phyloP scores from a whole-genome alignment of 64 coral and sea anemone genomes.

The Hydrozoanthus tunicans region DNA sequence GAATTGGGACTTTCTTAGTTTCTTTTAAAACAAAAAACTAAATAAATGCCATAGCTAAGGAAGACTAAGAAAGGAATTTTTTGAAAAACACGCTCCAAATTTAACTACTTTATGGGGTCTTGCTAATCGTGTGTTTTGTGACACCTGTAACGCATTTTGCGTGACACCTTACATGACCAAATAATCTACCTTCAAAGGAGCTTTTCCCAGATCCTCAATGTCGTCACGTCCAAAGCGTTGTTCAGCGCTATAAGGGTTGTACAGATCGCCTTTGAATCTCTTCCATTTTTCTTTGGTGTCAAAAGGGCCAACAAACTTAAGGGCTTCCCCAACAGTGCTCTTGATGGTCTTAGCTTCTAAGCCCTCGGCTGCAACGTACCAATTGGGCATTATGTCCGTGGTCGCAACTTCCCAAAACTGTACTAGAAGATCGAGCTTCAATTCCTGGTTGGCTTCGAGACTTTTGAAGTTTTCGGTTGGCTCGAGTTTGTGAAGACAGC shows the following conservation, averaged over 20 bases:
- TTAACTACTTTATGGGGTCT: background rate
- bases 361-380: conserved; percentile 73
- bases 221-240: conserved; percentile 63
- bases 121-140: background rate
- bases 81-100: too few species aligned
- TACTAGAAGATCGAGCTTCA: conserved; percentile 57
- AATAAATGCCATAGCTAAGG: too few species aligned
- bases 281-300: conserved; percentile 76
- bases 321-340: conserved; percentile 66
- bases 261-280: conserved; percentile 51
- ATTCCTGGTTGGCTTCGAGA: conserved; percentile 21
- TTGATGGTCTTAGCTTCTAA: conserved; percentile 51
- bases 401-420: conserved; percentile 65
- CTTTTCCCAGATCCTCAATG: conserved; percentile 42
- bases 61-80: too few species aligned
- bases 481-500: conserved; percentile 86
- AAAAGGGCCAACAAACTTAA: conserved; percentile 82
- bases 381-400: conserved; percentile 83
- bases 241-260: conserved; percentile 68
- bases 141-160: background rate
- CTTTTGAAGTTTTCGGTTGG: conserved; percentile 72
- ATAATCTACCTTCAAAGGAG: conserved; percentile 17
- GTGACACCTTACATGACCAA: background rate
- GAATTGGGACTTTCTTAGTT: too few species aligned
- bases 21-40: too few species aligned